A percentile compares a stretch with the other conserved stretches of the same genome.
Conservation (phyloP, 2,113 vertebrate species). For the Coreoperca whiteheadi region DNA sequence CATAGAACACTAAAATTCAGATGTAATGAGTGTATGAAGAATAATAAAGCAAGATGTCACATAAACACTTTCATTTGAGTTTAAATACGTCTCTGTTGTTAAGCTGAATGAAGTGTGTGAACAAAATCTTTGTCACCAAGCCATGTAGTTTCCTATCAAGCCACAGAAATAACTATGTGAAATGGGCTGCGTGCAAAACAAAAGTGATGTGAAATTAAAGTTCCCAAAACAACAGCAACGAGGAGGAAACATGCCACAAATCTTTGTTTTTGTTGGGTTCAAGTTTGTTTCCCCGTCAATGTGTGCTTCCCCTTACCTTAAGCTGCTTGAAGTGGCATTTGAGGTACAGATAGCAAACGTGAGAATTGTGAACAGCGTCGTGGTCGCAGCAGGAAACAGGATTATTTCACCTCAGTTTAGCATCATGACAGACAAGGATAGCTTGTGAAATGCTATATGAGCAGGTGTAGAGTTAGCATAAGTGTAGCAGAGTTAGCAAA, state of each 20-base stretch:
- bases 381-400: neutral
- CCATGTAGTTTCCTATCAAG: neutral
- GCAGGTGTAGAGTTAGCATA: neutral
- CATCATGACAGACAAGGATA: neutral
- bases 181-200: neutral
- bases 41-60: neutral
- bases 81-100: neutral
- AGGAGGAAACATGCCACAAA: neutral
- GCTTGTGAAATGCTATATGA: neutral
- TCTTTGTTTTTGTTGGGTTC: too few relatives aligned
- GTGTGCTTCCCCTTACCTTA: neutral
- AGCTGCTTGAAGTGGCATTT: neutral
- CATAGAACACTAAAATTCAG: neutral
- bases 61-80: neutral
- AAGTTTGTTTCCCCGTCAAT: neutral
- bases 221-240: neutral
- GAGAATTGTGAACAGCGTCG: neutral
- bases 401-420: neutral
- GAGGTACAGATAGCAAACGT: neutral
- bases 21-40: neutral
- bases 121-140: neutral
- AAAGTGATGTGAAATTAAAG: neutral
- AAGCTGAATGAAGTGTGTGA: neutral
- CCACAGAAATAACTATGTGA: neutral
- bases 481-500: neutral